Evolutionary conservation across 2,888 invertebrate species (phyloP).

Genomic region (Hermaeophaga mercurialis): DNA sequence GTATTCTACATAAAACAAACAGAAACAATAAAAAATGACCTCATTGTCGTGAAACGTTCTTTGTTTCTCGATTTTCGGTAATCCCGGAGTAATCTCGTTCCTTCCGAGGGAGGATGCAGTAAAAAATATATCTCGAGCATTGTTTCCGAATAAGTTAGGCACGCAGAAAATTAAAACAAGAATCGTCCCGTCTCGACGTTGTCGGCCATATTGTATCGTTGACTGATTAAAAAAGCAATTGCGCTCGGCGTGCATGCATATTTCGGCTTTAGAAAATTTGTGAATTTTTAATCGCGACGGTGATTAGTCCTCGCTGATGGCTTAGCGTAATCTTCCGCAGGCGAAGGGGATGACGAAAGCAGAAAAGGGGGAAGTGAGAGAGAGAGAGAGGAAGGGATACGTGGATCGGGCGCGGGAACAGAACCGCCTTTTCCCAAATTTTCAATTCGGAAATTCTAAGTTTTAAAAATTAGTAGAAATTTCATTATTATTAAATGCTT

Average conservation of each 20-base stretch:
- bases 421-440: constrained; percentile 4
- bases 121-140: constrained; percentile 19
- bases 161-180: constrained; percentile 26
- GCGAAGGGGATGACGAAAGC: constrained; percentile 1
- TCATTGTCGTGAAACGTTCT: constrained; percentile 14
- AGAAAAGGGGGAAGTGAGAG: not conserved
- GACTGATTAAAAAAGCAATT: constrained; percentile 34
- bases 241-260: constrained; percentile 28
- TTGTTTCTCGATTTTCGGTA: constrained; percentile 23
- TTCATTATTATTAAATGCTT: no score
- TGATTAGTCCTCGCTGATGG: constrained; percentile 40
- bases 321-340: constrained; percentile 28
- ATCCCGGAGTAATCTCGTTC: constrained; percentile 22
- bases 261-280: constrained; percentile 32
- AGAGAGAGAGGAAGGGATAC: constrained; percentile 1
- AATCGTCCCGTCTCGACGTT: constrained; percentile 4
- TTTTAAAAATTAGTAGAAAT: not conserved
- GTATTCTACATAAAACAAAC: no score
- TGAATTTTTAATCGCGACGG: constrained; percentile 44
- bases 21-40: no score
- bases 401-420: not conserved
- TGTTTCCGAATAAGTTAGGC: constrained; percentile 26
- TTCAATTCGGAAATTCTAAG: not conserved
- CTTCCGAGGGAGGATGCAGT: constrained; percentile 20
- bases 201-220: constrained; percentile 27